Evolutionary conservation across 2,113 vertebrate genomes (phyloP), one percentile per base, ranked within the genome.

Genomic region (Gasterosteus aculeatus): DNA sequence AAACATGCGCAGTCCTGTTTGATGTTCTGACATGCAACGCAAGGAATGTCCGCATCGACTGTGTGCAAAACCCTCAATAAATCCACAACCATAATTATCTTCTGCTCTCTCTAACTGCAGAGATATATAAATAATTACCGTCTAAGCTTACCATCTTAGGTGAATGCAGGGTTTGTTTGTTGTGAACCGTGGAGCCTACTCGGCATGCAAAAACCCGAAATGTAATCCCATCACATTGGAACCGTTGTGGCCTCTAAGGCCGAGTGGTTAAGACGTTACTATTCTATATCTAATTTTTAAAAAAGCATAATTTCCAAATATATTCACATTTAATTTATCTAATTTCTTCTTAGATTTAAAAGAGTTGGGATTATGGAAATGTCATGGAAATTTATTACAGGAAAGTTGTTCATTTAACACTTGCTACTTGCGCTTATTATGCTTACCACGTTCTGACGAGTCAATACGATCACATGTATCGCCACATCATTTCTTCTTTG

Each of bases 31-130:
- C 16, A 1, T 42, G 64, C 4, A 59, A 26, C 33, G 8, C 22
- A 7, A 35, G 2, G 6, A 19, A 29, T 14, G 53, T 66, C 39
- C 22, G 51, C n/a, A 31, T n/a, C 53, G 14, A 19, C 19, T 66
- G 39, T 22, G 11, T 47, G 42, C 42, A 74, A 62, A 53, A 78
- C 39, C 22, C 65, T 46, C 56, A 61, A 62, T 74, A 76, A 69
- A 69, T 41, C 60, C 7, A 15, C 59, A 61, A 14, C 16, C 16
- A 3, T 10, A 14, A 39, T n/a, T 49, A 73, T 64, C 7, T 58
- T 58, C 29, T 57, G 9, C 54, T 26, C 54, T 56, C 10, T 33
- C 4, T 12, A 31, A 58, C 18, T 53, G 33, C 60, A 11, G 2
- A 51, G 10, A 9, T 3, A n/a, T 11, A 1, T n/a, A 5, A 49